phyloP scores from a whole-genome alignment of 2,113 vertebrate species.

The Hucho hucho region DNA sequence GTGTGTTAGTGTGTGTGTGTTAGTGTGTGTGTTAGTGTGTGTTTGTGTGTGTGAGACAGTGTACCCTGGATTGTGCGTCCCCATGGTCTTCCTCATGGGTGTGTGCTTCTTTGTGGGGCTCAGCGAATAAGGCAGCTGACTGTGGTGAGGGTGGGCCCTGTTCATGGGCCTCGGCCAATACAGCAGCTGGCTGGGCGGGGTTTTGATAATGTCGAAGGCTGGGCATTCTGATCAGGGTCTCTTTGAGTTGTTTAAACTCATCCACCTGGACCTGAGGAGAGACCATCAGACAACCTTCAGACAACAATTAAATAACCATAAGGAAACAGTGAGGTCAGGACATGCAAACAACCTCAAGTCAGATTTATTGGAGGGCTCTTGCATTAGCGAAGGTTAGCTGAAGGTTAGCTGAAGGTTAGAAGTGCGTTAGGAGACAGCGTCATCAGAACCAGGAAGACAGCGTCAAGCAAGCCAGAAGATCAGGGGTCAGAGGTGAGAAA shows the following conservation, averaged over 20 bases:
- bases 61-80: conserved; percentile 51
- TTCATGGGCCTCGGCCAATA: background rate
- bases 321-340: background rate
- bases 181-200: background rate
- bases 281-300: conserved; percentile 16
- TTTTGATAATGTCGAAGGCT: conserved; percentile 68
- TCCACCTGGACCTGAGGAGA: conserved; percentile 84
- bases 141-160: conserved; percentile 23
- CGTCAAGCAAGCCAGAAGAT: too few species aligned
- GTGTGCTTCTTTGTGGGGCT: conserved; percentile 1
- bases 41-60: background rate
- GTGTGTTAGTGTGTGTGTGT: background rate
- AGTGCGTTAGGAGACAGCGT: too few species aligned
- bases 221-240: conserved; percentile 79
- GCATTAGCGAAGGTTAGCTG: too few species aligned
- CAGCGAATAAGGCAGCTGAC: background rate
- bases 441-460: too few species aligned
- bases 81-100: conserved; percentile 18
- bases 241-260: conserved; percentile 88
- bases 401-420: too few species aligned
- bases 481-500: too few species aligned
- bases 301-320: background rate
- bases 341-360: background rate
- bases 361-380: too few species aligned
- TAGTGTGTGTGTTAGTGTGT: background rate